Conservation (phyloP, 2,888 invertebrate genomes). For the Pocota personata region DNA sequence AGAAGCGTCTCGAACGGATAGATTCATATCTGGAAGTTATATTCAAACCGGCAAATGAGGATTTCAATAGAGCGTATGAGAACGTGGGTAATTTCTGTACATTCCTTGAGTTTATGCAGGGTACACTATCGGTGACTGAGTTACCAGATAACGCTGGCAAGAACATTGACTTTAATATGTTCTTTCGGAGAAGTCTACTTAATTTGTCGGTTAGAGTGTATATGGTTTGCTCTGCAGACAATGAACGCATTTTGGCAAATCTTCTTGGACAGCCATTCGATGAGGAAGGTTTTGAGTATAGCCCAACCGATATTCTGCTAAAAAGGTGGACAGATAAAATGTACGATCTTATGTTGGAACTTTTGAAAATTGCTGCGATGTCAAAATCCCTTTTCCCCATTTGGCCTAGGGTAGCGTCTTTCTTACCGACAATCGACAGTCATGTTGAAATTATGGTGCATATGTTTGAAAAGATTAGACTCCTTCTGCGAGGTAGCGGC, state of each 20-base stretch:
- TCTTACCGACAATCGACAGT: slow-evolving; percentile 17
- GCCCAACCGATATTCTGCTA: slow-evolving; percentile 78
- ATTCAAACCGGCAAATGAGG: slow-evolving; percentile 32
- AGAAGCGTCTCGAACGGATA: slow-evolving; percentile 75
- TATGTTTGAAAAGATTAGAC: slow-evolving; percentile 77
- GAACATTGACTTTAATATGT: slow-evolving; percentile 61
- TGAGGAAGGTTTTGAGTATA: no score
- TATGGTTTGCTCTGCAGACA: slow-evolving; percentile 77
- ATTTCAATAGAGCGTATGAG: slow-evolving; percentile 54
- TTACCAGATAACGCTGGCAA: slow-evolving; percentile 73
- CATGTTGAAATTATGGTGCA: slow-evolving; percentile 74
- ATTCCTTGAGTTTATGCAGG: slow-evolving; percentile 77
- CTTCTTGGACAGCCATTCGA: slow-evolving; percentile 74
- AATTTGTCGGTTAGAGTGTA: slow-evolving; percentile 78
- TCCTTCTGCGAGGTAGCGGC: slow-evolving; percentile 76
- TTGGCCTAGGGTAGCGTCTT: slow-evolving; percentile 60
- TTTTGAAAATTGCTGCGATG: slow-evolving; percentile 77
- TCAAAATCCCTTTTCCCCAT: slow-evolving; percentile 76
- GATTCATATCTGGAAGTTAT: slow-evolving; percentile 76
- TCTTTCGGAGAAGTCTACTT: slow-evolving; percentile 77
- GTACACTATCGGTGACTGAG: slow-evolving; percentile 68
- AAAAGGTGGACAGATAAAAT: slow-evolving; percentile 79
- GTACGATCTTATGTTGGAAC: slow-evolving; percentile 76
- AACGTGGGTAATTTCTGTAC: slow-evolving; percentile 76
- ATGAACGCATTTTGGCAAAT: slow-evolving; percentile 24